These are phyloP conservation scores for Linnaemya vulpina DNA, from an alignment of 2,888 invertebrate genomes.

Conservation along the genomic window DNA sequence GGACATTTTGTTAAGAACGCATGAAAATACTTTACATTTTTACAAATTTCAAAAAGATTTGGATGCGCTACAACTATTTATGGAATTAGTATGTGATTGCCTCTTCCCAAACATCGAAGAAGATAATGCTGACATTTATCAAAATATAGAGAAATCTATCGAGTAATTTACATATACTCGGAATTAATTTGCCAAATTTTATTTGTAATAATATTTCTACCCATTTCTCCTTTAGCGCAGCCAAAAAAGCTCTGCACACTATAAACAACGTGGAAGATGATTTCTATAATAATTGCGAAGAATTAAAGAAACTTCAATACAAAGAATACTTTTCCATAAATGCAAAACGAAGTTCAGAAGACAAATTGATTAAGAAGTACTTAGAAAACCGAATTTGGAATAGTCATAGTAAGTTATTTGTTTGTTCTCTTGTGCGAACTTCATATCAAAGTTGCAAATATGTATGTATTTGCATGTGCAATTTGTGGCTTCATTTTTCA, in stretches of 20 bases:
- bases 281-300: neutral
- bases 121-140: constrained; percentile 21
- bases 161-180: constrained; percentile 36
- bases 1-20: constrained; percentile 51
- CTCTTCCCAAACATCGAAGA: constrained; percentile 18
- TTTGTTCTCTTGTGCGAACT: neutral
- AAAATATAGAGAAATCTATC: constrained; percentile 40
- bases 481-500: no score
- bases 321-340: constrained; percentile 14
- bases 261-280: constrained; percentile 33
- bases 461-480: neutral
- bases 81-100: constrained; percentile 47
- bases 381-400: constrained; percentile 49
- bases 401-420: constrained; percentile 42
- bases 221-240: constrained; percentile 6
- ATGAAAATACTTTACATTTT: constrained; percentile 23
- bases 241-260: constrained; percentile 36
- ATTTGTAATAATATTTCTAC: no score
- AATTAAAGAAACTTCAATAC: constrained; percentile 11
- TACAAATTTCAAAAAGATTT: constrained; percentile 62
- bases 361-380: constrained; percentile 21
- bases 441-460: neutral
- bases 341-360: constrained; percentile 25
- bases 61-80: constrained; percentile 27
- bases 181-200: neutral